Conservation (phyloP, 1,140 invertebrate genomes). For the Diorhabda sublineata region DNA sequence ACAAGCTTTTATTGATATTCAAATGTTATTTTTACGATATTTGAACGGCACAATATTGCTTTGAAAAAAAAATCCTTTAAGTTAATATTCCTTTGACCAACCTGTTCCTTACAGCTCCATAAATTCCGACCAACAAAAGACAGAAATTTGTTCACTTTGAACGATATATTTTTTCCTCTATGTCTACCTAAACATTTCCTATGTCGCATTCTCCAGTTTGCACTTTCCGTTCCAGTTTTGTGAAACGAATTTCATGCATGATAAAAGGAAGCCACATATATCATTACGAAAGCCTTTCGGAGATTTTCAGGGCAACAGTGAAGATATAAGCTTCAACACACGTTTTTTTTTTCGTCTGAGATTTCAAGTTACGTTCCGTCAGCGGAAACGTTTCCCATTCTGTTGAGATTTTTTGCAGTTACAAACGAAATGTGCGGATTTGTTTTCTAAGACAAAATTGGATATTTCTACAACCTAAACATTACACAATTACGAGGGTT, state of each 20-base stretch:
- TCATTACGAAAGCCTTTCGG: conserved; percentile 14
- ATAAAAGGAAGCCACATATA: conserved; percentile 20
- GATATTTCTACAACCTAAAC: too few relatives aligned
- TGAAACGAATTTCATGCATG: conserved; percentile 17
- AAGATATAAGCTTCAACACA: conserved; percentile 4
- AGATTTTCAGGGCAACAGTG: conserved; percentile 8
- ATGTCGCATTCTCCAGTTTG: neutral
- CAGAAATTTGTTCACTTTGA: conserved; percentile 8
- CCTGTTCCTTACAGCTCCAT: conserved; percentile 5
- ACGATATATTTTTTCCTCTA: conserved; percentile 7
- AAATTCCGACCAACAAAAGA: conserved; percentile 6
- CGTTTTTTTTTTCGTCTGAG: neutral
- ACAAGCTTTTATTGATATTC: too few relatives aligned
- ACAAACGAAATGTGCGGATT: neutral
- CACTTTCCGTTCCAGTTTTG: conserved; percentile 9
- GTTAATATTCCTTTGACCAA: neutral
- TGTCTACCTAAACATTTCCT: conserved; percentile 15
- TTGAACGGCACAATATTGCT: too few relatives aligned
- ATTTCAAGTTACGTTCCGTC: neutral
- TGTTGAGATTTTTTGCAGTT: conserved; percentile 4
- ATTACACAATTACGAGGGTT: too few relatives aligned
- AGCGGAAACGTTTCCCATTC: conserved; percentile 6
- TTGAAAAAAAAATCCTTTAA: neutral
- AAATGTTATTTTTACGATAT: too few relatives aligned
- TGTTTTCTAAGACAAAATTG: neutral